Percentiles rank a stretch among this genome's conserved stretches.
These are phyloP conservation scores for Cylindroiulus punctatus DNA, from an alignment of 2,888 invertebrate genomes.

Conservation along the genomic window DNA sequence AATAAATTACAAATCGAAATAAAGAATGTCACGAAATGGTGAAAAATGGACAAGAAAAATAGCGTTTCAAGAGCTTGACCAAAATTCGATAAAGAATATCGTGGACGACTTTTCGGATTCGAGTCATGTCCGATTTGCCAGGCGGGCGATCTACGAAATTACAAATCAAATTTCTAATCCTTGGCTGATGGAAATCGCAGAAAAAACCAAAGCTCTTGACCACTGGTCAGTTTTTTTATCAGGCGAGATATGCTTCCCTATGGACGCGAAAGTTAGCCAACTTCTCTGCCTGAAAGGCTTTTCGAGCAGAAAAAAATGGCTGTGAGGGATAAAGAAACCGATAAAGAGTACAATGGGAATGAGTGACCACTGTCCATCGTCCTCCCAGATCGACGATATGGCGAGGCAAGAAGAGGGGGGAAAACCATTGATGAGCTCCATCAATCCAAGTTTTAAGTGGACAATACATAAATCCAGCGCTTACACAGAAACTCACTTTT, in stretches of 20 bases:
- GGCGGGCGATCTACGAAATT: slow-evolving; percentile 15
- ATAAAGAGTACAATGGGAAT: slow-evolving; percentile 10
- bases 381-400: slow-evolving; percentile 13
- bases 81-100: background rate
- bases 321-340: slow-evolving; percentile 28
- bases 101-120: background rate
- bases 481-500: slow-evolving; percentile 18
- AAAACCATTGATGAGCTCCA: slow-evolving; percentile 14
- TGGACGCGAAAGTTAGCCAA: slow-evolving; percentile 15
- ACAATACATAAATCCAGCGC: slow-evolving; percentile 32
- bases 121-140: slow-evolving; percentile 10
- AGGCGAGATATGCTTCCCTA: background rate
- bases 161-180: slow-evolving; percentile 32
- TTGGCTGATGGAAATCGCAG: slow-evolving; percentile 14
- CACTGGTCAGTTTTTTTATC: background rate
- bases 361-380: slow-evolving; percentile 32
- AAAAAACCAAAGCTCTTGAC: slow-evolving; percentile 28
- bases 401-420: background rate
- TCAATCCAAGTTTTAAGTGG: slow-evolving; percentile 32
- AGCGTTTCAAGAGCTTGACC: slow-evolving; percentile 11
- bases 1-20: too few relatives aligned
- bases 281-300: background rate
- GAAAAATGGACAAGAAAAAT: background rate
- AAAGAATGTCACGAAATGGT: too few relatives aligned
- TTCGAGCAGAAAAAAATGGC: background rate